Percentiles rank a stretch among this genome's conserved stretches.
phyloP scores from a whole-genome alignment of 37 sponge, comb jelly and placozoan species.

The Oscarella lobularis region DNA sequence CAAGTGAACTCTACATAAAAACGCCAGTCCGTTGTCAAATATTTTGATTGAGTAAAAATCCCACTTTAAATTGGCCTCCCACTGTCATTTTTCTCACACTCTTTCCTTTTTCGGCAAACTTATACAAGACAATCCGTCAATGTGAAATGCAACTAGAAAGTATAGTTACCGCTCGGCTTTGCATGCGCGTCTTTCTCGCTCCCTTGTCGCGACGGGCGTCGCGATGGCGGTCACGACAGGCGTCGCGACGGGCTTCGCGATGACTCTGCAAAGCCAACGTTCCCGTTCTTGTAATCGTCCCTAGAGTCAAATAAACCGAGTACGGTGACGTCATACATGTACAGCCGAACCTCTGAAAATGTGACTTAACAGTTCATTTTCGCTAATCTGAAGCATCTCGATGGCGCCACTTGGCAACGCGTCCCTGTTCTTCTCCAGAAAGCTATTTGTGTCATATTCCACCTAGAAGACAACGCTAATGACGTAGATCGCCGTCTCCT shows the following conservation, averaged over 20 bases:
- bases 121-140: no score
- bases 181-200: conserved; percentile 3
- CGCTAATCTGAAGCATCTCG: conserved; percentile 47
- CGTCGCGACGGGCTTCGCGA: conserved; percentile 12
- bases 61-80: conserved; percentile 67
- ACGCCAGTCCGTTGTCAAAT: no score
- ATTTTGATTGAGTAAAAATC: no score
- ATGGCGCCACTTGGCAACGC: conserved; percentile 41
- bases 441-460: conserved; percentile 33
- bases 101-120: no score
- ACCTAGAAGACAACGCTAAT: conserved; percentile 21
- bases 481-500: no score
- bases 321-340: no score
- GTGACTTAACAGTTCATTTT: conserved; percentile 25
- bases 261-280: conserved; percentile 49
- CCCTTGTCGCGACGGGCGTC: no score
- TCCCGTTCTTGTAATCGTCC: conserved; percentile 51
- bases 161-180: neutral
- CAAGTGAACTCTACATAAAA: conserved; percentile 63
- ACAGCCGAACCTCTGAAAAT: no score
- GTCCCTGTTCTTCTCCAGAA: conserved; percentile 77
- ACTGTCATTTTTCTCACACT: conserved; percentile 24
- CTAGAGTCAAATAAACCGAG: no score
- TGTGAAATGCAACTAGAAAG: no score
- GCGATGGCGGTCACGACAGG: no score